These are phyloP conservation scores for Spisula solida DNA, from an alignment of 2,888 invertebrate species.

Conservation along the genomic window DNA sequence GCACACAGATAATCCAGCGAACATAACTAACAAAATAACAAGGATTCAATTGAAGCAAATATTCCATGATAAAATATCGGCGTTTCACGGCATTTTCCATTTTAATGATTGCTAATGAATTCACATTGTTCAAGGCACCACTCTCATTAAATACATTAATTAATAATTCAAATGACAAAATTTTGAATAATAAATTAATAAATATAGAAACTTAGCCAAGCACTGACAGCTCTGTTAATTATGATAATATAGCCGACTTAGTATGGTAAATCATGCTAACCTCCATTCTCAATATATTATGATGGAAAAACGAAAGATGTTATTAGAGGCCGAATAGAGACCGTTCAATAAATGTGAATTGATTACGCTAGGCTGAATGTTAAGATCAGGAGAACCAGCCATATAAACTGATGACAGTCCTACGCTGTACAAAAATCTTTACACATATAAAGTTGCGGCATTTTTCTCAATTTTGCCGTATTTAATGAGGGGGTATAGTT, in stretches of 20 bases:
- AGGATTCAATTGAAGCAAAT: slow-evolving; percentile 13
- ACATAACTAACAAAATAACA: slow-evolving; percentile 23
- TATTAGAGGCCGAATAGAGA: slow-evolving; percentile 23
- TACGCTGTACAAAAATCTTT: background rate
- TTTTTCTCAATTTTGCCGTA: background rate
- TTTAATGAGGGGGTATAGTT: background rate
- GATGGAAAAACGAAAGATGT: slow-evolving; percentile 39
- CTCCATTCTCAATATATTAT: slow-evolving; percentile 16
- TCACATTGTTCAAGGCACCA: slow-evolving; percentile 45
- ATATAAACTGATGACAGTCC: background rate
- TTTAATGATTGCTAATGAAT: slow-evolving; percentile 58
- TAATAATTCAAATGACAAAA: slow-evolving; percentile 74
- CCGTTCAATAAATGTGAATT: slow-evolving; percentile 49
- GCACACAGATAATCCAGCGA: slow-evolving; percentile 38
- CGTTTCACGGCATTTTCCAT: slow-evolving; percentile 51
- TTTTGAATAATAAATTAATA: slow-evolving; percentile 76
- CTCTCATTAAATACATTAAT: slow-evolving; percentile 68
- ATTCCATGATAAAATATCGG: slow-evolving; percentile 55
- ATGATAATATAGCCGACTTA: slow-evolving; percentile 64
- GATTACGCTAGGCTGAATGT: slow-evolving; percentile 37
- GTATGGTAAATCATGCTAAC: slow-evolving; percentile 18
- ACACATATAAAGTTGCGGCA: background rate
- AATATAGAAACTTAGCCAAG: slow-evolving; percentile 53
- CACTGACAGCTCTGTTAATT: slow-evolving; percentile 58
- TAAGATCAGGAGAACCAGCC: slow-evolving; percentile 1